Evolutionary conservation across 2,888 invertebrate genomes (phyloP).

Genomic region (Protonemura montana): DNA sequence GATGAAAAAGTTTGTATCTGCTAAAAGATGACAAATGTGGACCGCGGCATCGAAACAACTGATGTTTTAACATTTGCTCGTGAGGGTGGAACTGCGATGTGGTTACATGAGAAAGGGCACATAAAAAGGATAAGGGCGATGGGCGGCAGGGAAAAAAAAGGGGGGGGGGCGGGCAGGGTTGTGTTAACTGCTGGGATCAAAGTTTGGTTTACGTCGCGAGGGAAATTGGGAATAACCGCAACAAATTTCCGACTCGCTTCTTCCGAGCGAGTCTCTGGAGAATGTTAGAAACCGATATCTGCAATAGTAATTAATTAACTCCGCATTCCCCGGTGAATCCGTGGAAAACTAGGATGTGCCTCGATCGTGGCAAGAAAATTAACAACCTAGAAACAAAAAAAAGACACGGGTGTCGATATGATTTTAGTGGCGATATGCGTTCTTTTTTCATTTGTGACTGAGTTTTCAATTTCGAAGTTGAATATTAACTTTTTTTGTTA

Average conservation of each 20-base stretch:
- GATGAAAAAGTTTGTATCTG: neutral
- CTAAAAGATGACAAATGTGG: neutral
- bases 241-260: conserved; percentile 23
- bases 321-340: no score
- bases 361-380: no score
- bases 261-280: neutral
- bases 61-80: neutral
- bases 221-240: conserved; percentile 39
- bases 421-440: no score
- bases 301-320: neutral
- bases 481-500: no score
- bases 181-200: neutral
- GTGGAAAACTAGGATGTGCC: neutral
- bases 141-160: neutral
- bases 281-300: neutral
- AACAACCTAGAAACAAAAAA: neutral
- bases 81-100: neutral
- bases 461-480: no score
- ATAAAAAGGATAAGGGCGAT: neutral
- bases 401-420: no score
- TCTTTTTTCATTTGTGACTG: no score
- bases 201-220: conserved; percentile 9
- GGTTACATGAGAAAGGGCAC: neutral
- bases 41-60: neutral
- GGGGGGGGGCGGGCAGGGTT: neutral